Conservation (phyloP, 2,888 invertebrate genomes). For the Calameuta idolon region DNA sequence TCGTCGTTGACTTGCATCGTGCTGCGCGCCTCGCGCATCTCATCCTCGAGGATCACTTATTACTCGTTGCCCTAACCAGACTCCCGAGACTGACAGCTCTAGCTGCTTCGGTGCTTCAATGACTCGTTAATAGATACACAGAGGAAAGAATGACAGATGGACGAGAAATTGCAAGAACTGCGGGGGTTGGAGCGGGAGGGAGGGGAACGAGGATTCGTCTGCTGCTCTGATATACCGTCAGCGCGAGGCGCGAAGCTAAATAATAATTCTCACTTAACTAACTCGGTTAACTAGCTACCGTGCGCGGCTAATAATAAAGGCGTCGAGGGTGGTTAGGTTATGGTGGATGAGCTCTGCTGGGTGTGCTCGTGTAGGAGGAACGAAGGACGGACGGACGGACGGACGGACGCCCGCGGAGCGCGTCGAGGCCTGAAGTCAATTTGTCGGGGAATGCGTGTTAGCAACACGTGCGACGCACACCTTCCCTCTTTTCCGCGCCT, state of each 20-base stretch:
- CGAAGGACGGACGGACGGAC: conserved; percentile 21
- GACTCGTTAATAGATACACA: conserved; percentile 15
- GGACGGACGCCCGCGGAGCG: conserved; percentile 38
- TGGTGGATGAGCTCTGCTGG: conserved; percentile 19
- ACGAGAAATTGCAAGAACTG: conserved; percentile 26
- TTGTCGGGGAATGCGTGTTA: conserved; percentile 65
- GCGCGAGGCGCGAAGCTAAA: conserved; percentile 44
- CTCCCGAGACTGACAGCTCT: too few species aligned
- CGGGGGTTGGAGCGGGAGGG: conserved; percentile 27
- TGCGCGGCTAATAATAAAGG: conserved; percentile 65
- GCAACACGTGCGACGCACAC: conserved; percentile 60
- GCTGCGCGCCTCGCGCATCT: not conserved
- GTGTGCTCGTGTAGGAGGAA: conserved; percentile 18
- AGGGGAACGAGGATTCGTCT: not conserved
- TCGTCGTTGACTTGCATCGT: not conserved
- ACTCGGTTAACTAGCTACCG: conserved; percentile 64
- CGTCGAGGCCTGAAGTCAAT: conserved; percentile 65
- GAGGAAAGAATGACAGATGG: conserved; percentile 17
- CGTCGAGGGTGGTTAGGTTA: conserved; percentile 44
- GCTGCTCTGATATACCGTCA: conserved; percentile 19
- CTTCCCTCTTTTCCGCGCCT: conserved; percentile 19
- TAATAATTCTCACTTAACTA: conserved; percentile 67
- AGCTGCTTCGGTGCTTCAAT: too few species aligned
- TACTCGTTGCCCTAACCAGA: too few species aligned
- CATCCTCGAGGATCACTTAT: too few species aligned